Evolutionary conservation across 2,888 invertebrate species (phyloP).

Genomic region (Orgyia antiqua): DNA sequence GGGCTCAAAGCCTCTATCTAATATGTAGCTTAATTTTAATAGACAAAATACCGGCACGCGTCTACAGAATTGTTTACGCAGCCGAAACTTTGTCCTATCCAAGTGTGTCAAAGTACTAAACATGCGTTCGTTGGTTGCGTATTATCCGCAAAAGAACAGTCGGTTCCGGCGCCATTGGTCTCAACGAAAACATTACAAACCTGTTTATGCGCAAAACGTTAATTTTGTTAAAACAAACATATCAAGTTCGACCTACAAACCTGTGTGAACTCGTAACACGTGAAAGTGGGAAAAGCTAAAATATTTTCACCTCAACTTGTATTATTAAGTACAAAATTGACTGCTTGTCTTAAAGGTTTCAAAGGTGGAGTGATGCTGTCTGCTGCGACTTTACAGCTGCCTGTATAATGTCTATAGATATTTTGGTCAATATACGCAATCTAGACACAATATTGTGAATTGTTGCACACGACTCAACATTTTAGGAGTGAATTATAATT

Average conservation of each 20-base stretch:
- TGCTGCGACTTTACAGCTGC: background rate
- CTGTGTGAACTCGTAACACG: conserved; percentile 29
- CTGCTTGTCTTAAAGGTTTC: conserved; percentile 2
- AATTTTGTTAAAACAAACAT: conserved; percentile 62
- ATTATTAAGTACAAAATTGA: conserved; percentile 13
- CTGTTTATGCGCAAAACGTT: conserved; percentile 56
- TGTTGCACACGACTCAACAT: too few relatives aligned
- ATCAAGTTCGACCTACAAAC: conserved; percentile 48
- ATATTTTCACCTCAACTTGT: conserved; percentile 37
- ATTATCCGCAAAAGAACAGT: conserved; percentile 59
- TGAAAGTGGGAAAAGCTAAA: conserved; percentile 58
- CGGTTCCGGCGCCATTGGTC: conserved; percentile 38
- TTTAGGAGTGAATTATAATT: too few relatives aligned
- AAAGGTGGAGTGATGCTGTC: conserved; percentile 4
- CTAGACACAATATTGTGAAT: too few relatives aligned
- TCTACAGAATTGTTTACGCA: conserved; percentile 17
- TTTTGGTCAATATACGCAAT: too few relatives aligned
- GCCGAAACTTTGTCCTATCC: conserved; percentile 1
- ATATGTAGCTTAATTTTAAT: too few relatives aligned
- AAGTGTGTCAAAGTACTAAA: conserved; percentile 69
- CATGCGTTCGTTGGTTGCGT: conserved; percentile 45
- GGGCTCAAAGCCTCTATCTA: too few relatives aligned
- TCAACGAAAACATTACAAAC: conserved; percentile 49
- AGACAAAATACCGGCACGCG: conserved; percentile 5
- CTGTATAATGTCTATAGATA: too few relatives aligned